Base-by-base conservation (phyloP, 2,797 vertebrate genomes). In the Clarias laeviceps region DNA sequence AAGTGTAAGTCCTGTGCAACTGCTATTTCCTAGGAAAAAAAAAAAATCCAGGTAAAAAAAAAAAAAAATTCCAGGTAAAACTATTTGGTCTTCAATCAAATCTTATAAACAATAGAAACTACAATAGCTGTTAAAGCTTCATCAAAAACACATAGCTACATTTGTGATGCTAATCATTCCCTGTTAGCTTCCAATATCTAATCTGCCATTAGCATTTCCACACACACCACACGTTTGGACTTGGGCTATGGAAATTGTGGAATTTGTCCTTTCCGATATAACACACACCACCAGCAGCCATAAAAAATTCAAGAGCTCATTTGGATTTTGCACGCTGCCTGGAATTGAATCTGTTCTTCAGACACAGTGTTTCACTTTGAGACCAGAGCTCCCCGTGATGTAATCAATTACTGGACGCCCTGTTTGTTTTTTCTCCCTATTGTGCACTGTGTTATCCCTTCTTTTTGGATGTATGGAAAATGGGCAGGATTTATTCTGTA, bases 301-400 rank as follows among this genome's bases (percentile, higher is more conserved):
- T 94, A 93, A 92, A 94, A 94, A 92, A 95, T 94, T 94, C 93
- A 86, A 92, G 84, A 94, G 89, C 93, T 94, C 92, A 94, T 94
- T 94, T 93, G 90, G 91, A 93, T 93, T 50, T 91, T 88, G 88
- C 84, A 74, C 88, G 84, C 85, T 78, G 90, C 88, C 89, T 50
- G 88, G 91, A 92, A 90, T 91, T 90, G 90, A 89, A 86, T 90
- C 82, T 79, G 92, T 91, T 90, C 92, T 91, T 91, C 91, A 93
- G 93, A 92, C 5, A 90, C 89, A 91, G 91, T 87, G 88, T 88
- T 89, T 74, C 84, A 90, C 88, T 89, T 88, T 69, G 84, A 85
- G 2, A 89, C 92, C 88, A 91, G 85, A 86, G 88, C 91, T 87
- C 91, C 91, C 92, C 88, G 85, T 80, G 83, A 89, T 82, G 86